Base-by-base conservation (phyloP, 2,113 vertebrate species). In the Stigmatopora argus region DNA sequence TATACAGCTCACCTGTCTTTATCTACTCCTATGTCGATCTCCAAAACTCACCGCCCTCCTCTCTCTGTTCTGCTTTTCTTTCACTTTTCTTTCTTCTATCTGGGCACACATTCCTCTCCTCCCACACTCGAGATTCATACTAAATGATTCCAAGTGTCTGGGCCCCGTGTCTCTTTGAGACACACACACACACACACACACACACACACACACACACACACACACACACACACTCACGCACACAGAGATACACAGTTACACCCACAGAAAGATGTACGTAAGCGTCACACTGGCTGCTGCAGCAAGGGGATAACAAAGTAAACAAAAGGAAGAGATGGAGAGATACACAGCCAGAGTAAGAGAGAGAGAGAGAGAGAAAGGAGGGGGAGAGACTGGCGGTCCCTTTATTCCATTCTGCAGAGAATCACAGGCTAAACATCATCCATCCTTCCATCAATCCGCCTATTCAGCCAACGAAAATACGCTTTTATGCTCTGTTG, bases 71-170 rank as follows among this genome's bases (percentile, higher is more conserved):
- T 88, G 84, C 87, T 89, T 90, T 86, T 88, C 87, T 90, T 90
- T 90, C 83, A 85, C 88, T 85, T 89, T 88, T 88, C 81, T 83
- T 80, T 87, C 78, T 90, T 90, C 90, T 90, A 90, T 92, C 87
- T 88, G 86, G 89, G 88, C 80, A 75, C 73, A 82, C 88, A 92
- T 92, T 91, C 90, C 90, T 90, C 86, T 89, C 90, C 91, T 90
- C 91, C 91, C 85, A 92, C 90, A 89, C 87, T 87, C 72, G 35
- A 87, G 86, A 90, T 83, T 87, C 85, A 88, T 89, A 86, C 89
- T 89, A 92, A 91, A 90, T 89, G 87, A 90, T 89, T 91, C 89
- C 90, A 90, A 92, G 88, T 90, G 89, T 91, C 90, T 91, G 89
- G 88, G 88, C 88, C 89, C 75, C 62, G 77, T 88, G 83, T 86